These are phyloP conservation scores for Cerceris ruficornis DNA, from an alignment of 2,888 invertebrate species.

Conservation along the genomic window DNA sequence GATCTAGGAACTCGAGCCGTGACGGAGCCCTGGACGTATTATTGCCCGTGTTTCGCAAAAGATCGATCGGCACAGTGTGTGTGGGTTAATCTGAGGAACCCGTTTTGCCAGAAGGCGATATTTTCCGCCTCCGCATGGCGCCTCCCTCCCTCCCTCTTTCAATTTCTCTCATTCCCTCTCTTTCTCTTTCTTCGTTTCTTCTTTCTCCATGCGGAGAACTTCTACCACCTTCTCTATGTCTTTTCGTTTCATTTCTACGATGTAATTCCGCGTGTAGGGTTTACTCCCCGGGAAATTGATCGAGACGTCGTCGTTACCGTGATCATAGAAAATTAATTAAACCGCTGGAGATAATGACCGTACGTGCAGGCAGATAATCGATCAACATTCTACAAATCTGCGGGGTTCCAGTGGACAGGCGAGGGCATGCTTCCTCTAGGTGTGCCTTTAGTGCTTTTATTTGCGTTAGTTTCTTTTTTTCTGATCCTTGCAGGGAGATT, in stretches of 20 bases:
- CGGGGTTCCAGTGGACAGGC: constrained; percentile 18
- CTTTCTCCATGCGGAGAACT: constrained; percentile 20
- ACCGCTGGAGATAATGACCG: constrained; percentile 52
- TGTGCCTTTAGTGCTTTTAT: constrained; percentile 31
- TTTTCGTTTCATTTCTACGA: background rate
- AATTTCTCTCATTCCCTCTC: constrained; percentile 12
- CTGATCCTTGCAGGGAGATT: too few relatives aligned
- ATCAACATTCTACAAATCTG: constrained; percentile 53
- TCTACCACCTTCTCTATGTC: background rate
- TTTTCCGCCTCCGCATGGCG: constrained; percentile 75
- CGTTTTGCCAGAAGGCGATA: constrained; percentile 73
- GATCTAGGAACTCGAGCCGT: constrained; percentile 42
- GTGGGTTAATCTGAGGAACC: constrained; percentile 77
- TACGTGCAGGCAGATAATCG: constrained; percentile 44
- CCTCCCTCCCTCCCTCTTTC: constrained; percentile 63
- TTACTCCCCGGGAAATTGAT: constrained; percentile 34
- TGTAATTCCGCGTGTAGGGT: too few relatives aligned
- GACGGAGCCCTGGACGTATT: constrained; percentile 57
- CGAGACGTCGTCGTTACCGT: constrained; percentile 39
- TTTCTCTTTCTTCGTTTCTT: constrained; percentile 23
- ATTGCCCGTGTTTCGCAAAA: constrained; percentile 71
- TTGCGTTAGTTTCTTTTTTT: background rate
- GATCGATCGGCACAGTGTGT: constrained; percentile 71
- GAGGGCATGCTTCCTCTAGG: background rate
- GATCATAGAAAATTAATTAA: constrained; percentile 64